Percentiles rank a stretch among this genome's conserved stretches.
Conservation (phyloP, 2,797 vertebrate genomes). For the Spea hammondii region DNA sequence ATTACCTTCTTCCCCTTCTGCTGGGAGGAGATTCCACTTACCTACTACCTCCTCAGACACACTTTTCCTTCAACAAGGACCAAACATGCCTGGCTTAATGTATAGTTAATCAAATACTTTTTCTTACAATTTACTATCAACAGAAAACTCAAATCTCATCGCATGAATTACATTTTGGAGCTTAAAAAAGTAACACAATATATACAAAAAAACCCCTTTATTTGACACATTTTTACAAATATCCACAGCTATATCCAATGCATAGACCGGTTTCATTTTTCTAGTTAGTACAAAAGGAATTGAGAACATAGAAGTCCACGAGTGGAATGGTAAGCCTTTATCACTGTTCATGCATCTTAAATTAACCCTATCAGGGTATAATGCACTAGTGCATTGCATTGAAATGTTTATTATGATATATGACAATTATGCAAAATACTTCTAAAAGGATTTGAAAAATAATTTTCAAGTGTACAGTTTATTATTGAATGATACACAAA, state of each 20-base stretch:
- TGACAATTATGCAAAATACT: background rate
- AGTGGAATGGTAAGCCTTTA: constrained; percentile 59
- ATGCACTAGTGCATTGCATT: background rate
- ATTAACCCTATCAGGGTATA: background rate
- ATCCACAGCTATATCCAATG: constrained; percentile 72
- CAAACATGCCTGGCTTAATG: no score
- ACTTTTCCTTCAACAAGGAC: no score
- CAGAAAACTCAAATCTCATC: no score
- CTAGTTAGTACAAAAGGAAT: constrained; percentile 63
- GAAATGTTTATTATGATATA: background rate
- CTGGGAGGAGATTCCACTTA: no score
- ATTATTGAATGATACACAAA: background rate
- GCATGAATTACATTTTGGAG: no score
- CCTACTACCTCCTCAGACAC: no score
- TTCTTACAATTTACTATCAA: no score
- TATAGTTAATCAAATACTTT: no score
- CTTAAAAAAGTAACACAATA: no score
- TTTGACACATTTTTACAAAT: constrained; percentile 75
- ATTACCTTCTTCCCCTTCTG: no score
- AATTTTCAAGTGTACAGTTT: background rate
- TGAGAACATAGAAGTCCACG: constrained; percentile 61
- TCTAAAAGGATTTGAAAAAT: background rate
- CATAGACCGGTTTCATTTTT: constrained; percentile 63
- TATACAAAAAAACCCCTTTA: constrained; percentile 59
- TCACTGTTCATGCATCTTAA: background rate